Evolutionary conservation across 1,140 invertebrate genomes (phyloP).

Genomic region (Drosophila tani): DNA sequence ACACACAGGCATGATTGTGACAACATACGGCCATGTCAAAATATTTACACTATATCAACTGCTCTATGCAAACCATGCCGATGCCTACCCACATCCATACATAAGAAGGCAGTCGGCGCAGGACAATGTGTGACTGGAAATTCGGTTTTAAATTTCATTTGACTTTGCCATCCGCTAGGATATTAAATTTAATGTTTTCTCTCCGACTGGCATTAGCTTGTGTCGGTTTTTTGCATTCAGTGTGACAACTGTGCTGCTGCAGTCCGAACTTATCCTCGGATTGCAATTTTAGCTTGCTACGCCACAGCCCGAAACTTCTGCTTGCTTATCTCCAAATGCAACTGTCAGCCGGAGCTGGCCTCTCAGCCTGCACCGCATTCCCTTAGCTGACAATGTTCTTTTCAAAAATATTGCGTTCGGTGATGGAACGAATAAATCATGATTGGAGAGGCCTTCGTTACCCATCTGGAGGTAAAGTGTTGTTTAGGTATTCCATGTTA

Average conservation of each 20-base stretch:
- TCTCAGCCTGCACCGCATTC: not conserved
- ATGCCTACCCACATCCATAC: constrained; percentile 9
- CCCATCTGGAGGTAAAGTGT: not conserved
- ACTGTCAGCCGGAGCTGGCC: constrained; percentile 36
- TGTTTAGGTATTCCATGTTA: constrained; percentile 1
- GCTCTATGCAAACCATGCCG: constrained; percentile 11
- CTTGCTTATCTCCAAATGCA: constrained; percentile 57
- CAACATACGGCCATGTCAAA: constrained; percentile 77
- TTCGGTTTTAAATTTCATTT: constrained; percentile 77
- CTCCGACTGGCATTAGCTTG: constrained; percentile 48
- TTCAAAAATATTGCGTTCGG: not conserved
- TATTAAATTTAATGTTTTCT: constrained; percentile 75
- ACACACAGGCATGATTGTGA: constrained; percentile 49
- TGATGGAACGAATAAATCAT: constrained; percentile 31
- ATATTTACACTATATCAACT: constrained; percentile 79
- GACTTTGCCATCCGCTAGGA: constrained; percentile 50
- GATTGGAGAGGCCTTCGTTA: not conserved
- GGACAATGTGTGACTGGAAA: constrained; percentile 46
- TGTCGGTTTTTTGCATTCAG: constrained; percentile 46
- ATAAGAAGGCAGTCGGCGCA: constrained; percentile 3
- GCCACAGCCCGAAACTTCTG: constrained; percentile 12
- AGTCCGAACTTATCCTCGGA: constrained; percentile 44
- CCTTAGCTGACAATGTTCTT: not conserved
- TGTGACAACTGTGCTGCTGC: constrained; percentile 52
- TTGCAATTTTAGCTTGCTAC: constrained; percentile 43